These are phyloP conservation scores for Lamprotornis superbus DNA, from an alignment of 2,113 vertebrate genomes.

Conservation along the genomic window DNA sequence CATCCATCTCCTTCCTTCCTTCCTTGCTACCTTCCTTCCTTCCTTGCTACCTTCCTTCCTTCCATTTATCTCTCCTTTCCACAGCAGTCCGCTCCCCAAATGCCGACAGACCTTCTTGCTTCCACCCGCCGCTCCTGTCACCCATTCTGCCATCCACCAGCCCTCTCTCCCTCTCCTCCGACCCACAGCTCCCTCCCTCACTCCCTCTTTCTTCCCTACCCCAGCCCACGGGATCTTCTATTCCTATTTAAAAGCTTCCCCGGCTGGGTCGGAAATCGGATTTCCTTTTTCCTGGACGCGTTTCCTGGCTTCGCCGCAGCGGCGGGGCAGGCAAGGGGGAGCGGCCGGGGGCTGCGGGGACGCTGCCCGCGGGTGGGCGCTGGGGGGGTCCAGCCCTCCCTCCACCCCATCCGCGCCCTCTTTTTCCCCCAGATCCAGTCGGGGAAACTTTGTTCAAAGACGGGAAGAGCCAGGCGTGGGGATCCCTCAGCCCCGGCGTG, in stretches of 20 bases:
- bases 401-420: background rate
- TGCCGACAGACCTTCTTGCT: background rate
- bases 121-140: background rate
- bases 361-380: background rate
- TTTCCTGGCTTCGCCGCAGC: conserved; percentile 87
- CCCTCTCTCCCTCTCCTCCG: background rate
- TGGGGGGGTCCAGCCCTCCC: background rate
- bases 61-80: background rate
- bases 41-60: background rate
- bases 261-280: conserved; percentile 90
- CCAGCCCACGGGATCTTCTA: conserved; percentile 7
- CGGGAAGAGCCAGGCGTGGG: conserved; percentile 89
- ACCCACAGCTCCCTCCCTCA: background rate
- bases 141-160: background rate
- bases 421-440: conserved; percentile 74
- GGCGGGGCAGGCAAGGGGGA: conserved; percentile 38
- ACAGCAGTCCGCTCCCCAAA: background rate
- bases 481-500: conserved; percentile 87
- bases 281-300: conserved; percentile 99
- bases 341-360: conserved; percentile 31
- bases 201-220: background rate
- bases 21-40: background rate
- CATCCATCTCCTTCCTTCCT: background rate
- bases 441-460: conserved; percentile 93
- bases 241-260: conserved; percentile 72